phyloP scores from a whole-genome alignment of 2,797 vertebrate genomes.

The Loriculus beryllinus region DNA sequence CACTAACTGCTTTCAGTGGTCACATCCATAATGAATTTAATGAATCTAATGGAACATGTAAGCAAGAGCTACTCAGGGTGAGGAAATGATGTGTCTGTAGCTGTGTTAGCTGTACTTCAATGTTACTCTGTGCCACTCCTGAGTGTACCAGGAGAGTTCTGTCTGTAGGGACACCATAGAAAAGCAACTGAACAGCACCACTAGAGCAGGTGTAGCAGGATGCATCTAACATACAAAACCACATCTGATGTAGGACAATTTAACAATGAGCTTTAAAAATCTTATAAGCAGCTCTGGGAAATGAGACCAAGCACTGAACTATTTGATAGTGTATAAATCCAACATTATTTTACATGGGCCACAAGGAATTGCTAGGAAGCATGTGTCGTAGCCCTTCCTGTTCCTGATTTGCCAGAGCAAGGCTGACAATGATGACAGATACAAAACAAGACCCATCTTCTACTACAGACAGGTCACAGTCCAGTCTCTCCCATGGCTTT shows the following conservation, averaged over 20 bases:
- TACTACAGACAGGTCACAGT: background rate
- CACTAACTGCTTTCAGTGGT: background rate
- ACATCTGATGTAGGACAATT: background rate
- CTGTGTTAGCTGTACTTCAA: background rate
- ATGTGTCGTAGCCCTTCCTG: background rate
- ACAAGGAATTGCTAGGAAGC: background rate
- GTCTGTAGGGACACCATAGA: background rate
- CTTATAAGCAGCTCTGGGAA: background rate
- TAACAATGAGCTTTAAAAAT: background rate
- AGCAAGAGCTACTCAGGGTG: background rate
- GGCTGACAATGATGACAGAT: background rate
- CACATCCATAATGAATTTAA: background rate
- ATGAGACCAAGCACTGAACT: background rate
- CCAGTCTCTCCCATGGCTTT: background rate
- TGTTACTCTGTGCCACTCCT: fast-evolving
- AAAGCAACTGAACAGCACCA: background rate
- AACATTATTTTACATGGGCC: background rate
- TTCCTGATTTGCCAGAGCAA: background rate
- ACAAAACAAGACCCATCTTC: background rate
- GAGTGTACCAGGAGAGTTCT: too few species aligned
- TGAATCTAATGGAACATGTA: too few species aligned
- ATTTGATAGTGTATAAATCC: background rate
- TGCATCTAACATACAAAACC: background rate
- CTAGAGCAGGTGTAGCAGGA: fast-evolving
- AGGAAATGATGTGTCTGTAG: background rate